Conservation (phyloP, 1,140 invertebrate genomes). For the Drosophila oshimai region DNA sequence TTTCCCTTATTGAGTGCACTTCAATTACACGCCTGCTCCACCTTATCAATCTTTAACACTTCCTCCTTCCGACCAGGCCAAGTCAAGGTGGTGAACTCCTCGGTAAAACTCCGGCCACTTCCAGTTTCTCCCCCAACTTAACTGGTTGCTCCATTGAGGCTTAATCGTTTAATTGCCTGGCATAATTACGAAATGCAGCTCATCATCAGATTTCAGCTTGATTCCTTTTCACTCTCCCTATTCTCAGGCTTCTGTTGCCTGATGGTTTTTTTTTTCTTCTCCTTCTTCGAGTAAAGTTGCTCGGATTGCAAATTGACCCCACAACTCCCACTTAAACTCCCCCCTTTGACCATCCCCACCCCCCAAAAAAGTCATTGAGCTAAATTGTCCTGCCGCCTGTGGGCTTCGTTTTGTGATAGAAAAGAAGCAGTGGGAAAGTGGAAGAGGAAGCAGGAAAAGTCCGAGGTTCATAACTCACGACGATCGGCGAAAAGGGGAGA, state of each 20-base stretch:
- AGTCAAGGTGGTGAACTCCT: conserved; percentile 2
- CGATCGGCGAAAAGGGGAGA: background rate
- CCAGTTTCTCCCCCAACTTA: background rate
- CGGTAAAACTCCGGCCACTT: background rate
- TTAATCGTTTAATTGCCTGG: conserved; percentile 80
- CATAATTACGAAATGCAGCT: conserved; percentile 80
- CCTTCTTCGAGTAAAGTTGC: conserved; percentile 3
- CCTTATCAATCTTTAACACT: conserved; percentile 46
- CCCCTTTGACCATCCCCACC: conserved; percentile 9
- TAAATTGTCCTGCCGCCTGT: conserved; percentile 43
- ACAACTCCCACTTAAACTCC: conserved; percentile 33
- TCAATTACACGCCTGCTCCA: conserved; percentile 56
- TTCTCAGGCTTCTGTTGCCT: background rate
- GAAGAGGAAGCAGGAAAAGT: background rate
- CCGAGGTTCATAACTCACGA: conserved; percentile 43
- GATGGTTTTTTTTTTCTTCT: background rate
- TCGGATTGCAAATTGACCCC: conserved; percentile 46
- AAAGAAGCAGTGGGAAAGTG: conserved; percentile 1
- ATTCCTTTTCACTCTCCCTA: conserved; percentile 40
- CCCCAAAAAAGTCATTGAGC: conserved; percentile 35
- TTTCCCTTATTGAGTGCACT: conserved; percentile 15
- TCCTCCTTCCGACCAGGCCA: conserved; percentile 3
- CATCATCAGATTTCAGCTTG: conserved; percentile 77
- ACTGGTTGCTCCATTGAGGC: conserved; percentile 23
- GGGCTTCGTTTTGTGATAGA: conserved; percentile 17